A percentile compares a stretch with the other conserved stretches of the same genome.
These are phyloP conservation scores for Pseudonaja textilis DNA, from an alignment of 2,113 vertebrate species.

Conservation along the genomic window DNA sequence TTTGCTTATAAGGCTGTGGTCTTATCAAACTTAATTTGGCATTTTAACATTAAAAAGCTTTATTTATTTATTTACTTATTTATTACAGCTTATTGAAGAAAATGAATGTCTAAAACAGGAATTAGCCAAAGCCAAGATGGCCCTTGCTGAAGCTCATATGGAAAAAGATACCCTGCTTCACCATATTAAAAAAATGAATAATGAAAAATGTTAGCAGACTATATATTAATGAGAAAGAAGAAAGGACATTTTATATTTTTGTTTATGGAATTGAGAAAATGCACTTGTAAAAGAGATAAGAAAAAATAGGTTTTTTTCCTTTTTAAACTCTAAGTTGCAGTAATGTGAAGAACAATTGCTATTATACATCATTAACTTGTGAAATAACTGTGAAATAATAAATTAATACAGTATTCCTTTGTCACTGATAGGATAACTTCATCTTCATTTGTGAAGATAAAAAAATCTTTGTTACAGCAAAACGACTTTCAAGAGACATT, in stretches of 20 bases:
- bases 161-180: slow-evolving; percentile 91
- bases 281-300: slow-evolving; percentile 41
- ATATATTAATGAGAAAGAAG: slow-evolving; percentile 32
- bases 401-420: slow-evolving; percentile 9
- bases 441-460: slow-evolving; percentile 56
- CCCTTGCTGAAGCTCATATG: slow-evolving; percentile 90
- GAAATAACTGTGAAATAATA: slow-evolving; percentile 32
- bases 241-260: slow-evolving; percentile 35
- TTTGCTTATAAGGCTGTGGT: not conserved
- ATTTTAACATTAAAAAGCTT: slow-evolving; percentile 8
- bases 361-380: slow-evolving; percentile 56
- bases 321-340: slow-evolving; percentile 46
- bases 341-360: slow-evolving; percentile 49
- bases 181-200: slow-evolving; percentile 80
- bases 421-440: slow-evolving; percentile 52
- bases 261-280: slow-evolving; percentile 39
- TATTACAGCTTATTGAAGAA: slow-evolving; percentile 85
- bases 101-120: slow-evolving; percentile 94
- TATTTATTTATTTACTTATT: slow-evolving; percentile 17
- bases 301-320: slow-evolving; percentile 40
- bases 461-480: slow-evolving; percentile 45
- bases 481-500: slow-evolving; percentile 41
- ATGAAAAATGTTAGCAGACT: slow-evolving; percentile 47
- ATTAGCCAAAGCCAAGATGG: slow-evolving; percentile 91
- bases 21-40: not conserved